phyloP scores from a whole-genome alignment of 2,113 vertebrate genomes.

The Bungarus multicinctus region DNA sequence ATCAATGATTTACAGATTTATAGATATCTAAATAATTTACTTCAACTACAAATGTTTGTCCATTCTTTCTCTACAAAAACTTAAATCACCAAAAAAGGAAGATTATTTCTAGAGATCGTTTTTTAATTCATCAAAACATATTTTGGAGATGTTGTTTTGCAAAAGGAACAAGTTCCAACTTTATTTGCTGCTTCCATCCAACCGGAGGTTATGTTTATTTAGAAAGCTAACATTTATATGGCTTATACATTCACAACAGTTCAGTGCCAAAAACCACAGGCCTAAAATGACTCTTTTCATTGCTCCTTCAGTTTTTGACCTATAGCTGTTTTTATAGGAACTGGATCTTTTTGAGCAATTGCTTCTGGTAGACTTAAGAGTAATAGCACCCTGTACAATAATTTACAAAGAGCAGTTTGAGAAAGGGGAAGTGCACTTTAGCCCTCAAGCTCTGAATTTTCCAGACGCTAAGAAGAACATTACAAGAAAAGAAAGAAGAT shows the following conservation, averaged over 20 bases:
- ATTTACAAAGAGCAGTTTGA: constrained; percentile 22
- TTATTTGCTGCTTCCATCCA: constrained; percentile 27
- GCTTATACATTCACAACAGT: constrained; percentile 28
- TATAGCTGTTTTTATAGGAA: constrained; percentile 36
- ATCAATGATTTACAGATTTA: neutral
- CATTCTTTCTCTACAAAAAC: neutral
- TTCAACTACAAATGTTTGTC: neutral
- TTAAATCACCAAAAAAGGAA: neutral
- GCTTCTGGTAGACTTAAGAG: constrained; percentile 12
- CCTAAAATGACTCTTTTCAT: constrained; percentile 36
- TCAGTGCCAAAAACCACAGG: constrained; percentile 29
- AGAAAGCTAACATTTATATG: constrained; percentile 30
- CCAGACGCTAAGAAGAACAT: neutral
- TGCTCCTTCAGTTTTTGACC: constrained; percentile 28
- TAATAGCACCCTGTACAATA: constrained; percentile 11
- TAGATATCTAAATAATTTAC: neutral
- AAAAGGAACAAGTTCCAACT: constrained; percentile 30
- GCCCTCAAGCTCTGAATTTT: neutral
- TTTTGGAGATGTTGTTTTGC: constrained; percentile 16
- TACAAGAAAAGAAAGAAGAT: neutral
- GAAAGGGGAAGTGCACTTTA: constrained; percentile 1
- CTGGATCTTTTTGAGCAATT: constrained; percentile 29
- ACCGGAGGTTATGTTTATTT: constrained; percentile 32
- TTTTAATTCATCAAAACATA: neutral
- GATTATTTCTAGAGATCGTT: neutral